Evolutionary conservation across 2,113 vertebrate genomes (phyloP), one percentile per base, ranked within the genome.

Genomic region (Tor tambroides): DNA sequence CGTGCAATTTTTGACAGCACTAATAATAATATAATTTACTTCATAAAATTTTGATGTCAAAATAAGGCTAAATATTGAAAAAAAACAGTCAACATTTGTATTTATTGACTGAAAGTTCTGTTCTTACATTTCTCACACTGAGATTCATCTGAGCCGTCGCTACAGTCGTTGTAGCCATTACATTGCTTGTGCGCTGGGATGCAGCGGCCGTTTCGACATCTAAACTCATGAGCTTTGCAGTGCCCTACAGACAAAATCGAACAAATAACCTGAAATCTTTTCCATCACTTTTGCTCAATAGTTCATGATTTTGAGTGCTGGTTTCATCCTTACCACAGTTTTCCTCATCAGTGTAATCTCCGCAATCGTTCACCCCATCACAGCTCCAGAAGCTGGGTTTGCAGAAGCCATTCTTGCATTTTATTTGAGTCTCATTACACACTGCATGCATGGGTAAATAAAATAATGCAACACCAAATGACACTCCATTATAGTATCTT

Each of bases 381-480:
- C 98, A 99, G n/a, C 92, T 35, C 96, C 97, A 99, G 88, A 95
- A 95, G 2, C 90, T 94, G 0, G 97, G 94, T 84, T 98, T 98
- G 87, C 98, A 99, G 86, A 94, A 92, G 0, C 86, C 92, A 0
- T 96, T 97, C 26, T 86, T 93, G 88, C 98, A 99, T 0, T 32
- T 92, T 90, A 99, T 94, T 89, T 98, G 96, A 86, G 94, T 54
- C 0, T 81, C 87, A 0, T 92, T 88, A 4, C 97, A 97, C 17
- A 1, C 94, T 95, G 83, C 8, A 49, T n/a, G 6, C 0, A 76
- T 43, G 23, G 32, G 54, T 81, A 88, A 86, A 67, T 30, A 83
- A 35, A 32, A 84, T 51, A 15, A 79, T 19, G 14, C 46, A 11
- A 75, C 54, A 6, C 9, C 19, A 72, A 71, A 38, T 23, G 1